These are phyloP conservation scores for Antedon mediterranea DNA, from an alignment of 53 echinoderm and acorn worm species.

Conservation along the genomic window DNA sequence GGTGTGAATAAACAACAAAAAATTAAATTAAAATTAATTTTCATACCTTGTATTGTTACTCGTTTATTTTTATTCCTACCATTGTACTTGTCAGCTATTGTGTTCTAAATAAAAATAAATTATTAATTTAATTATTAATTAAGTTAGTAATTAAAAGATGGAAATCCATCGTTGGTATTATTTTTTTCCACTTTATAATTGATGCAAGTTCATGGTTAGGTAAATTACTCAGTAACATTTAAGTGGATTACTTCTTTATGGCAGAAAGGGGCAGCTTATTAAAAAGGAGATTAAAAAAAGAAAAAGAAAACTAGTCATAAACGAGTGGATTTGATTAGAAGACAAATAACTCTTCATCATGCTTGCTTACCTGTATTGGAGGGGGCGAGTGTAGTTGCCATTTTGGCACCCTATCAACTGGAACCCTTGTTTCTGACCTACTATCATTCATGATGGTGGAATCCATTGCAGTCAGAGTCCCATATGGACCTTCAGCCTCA, in stretches of 20 bases:
- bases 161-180: too few relatives aligned
- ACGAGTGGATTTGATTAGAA: background rate
- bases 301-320: background rate
- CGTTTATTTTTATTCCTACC: background rate
- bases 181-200: too few relatives aligned
- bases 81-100: background rate
- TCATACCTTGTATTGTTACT: background rate
- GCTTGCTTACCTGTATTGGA: constrained; percentile 9
- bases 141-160: too few relatives aligned
- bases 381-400: constrained; percentile 23
- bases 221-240: too few relatives aligned
- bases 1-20: too few relatives aligned
- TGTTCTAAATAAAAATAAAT: background rate
- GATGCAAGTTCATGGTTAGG: too few relatives aligned
- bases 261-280: too few relatives aligned
- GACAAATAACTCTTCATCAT: too few relatives aligned
- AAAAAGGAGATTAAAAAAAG: too few relatives aligned
- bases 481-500: constrained; percentile 25
- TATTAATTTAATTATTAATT: too few relatives aligned
- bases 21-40: too few relatives aligned
- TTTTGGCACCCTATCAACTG: constrained; percentile 55
- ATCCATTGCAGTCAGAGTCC: constrained; percentile 7
- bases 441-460: constrained; percentile 13
- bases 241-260: too few relatives aligned
- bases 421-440: constrained; percentile 24